Base-by-base conservation (phyloP, 92 coral and sea anemone genomes). In the Micromussa lordhowensis region DNA sequence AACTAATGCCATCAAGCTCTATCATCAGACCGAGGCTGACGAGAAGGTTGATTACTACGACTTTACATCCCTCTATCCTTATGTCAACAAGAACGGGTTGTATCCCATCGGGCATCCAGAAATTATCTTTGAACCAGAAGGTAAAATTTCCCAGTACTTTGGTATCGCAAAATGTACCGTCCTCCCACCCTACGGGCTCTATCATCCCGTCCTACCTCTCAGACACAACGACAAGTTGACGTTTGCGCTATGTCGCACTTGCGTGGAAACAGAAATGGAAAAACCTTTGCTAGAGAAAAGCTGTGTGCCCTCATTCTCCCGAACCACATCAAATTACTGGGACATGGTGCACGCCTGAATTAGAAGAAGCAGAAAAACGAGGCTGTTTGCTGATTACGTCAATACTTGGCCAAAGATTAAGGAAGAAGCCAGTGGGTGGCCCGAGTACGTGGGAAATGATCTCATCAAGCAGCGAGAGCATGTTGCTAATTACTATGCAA, bases 351-450 rank as follows among this genome's bases (percentile, higher is more conserved):
- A 36, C 40, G 2, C 40, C 40, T 4, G 40, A 36, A 4, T 4
- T 36, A 36, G 2, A 36, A 36, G 40, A 36, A n/a, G n/a, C n/a
- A n/a, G n/a, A n/a, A n/a, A n/a, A n/a, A n/a, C n/a, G n/a, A n/a
- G n/a, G n/a, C n/a, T 84, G 64, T 89, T 89, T 40, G 22, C 36
- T 5, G 75, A 68, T 2, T 89, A 89, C 66, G n/a, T 89, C 53
- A 51, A 58, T 9, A 40, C 51, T 2, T 77, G 81, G 53, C 64
- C 76, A 22, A 84, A 79, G 55, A 15, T 59, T 26, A 78, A 55
- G 3, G 10, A 78, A 55, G 82, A 78, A 32, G 68, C 66, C 82
- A 18, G 26, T 18, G 69, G 82, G 19, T 55, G 68, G 68, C 82
- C 84, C 29, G 30, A 16, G 0, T 13, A 81, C 18, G 80, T 91